A percentile compares a stretch with the other conserved stretches of the same genome.
Conservation (phyloP, 2,113 vertebrate genomes). For the Poecilia latipinna region DNA sequence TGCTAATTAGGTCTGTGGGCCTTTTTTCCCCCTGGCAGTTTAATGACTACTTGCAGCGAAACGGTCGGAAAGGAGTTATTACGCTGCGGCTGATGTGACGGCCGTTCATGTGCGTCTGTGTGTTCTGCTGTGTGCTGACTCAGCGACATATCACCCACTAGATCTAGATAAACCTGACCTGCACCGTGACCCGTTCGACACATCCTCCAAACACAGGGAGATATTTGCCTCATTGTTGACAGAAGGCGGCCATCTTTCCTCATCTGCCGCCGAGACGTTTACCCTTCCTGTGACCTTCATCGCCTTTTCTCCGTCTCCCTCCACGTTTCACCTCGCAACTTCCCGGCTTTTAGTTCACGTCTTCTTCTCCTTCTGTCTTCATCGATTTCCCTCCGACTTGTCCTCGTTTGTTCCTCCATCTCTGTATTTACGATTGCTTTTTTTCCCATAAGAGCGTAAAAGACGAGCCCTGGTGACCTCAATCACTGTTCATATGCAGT, state of each 20-base stretch:
- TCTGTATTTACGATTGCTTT: neutral
- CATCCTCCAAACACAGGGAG: neutral
- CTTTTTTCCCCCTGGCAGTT: neutral
- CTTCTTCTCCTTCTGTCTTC: neutral
- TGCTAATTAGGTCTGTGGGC: neutral
- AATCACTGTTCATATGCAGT: neutral
- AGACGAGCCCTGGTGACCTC: neutral
- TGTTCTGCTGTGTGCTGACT: conserved; percentile 33
- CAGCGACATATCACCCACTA: conserved; percentile 38
- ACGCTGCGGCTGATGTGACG: neutral
- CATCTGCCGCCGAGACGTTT: conserved; percentile 9
- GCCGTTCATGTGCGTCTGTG: neutral
- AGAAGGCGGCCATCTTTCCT: conserved; percentile 6
- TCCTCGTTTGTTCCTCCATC: neutral
- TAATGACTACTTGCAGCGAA: neutral
- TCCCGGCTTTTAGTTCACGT: too few relatives aligned
- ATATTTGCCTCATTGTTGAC: neutral
- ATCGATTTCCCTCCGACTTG: neutral
- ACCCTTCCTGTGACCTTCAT: neutral
- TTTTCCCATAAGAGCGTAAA: neutral
- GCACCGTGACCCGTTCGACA: conserved; percentile 17
- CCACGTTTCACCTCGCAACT: neutral
- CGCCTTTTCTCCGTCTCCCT: neutral
- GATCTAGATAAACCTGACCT: conserved; percentile 56
- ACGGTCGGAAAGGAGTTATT: neutral